Conservation (phyloP, 2,888 invertebrate species). For the Epirrhoe tristata region DNA sequence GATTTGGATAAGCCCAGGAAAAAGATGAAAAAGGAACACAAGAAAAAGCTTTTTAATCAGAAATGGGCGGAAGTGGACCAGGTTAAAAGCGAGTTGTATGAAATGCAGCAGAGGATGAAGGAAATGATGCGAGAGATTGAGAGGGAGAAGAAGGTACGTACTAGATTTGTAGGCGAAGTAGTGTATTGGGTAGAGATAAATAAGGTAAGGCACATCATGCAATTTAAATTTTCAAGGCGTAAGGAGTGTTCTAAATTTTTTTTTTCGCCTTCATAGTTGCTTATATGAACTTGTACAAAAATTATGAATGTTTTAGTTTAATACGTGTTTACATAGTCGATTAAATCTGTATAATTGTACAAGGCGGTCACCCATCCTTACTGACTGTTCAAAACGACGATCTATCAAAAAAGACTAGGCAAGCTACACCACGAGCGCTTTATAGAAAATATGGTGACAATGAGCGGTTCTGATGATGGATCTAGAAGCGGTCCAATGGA, state of each 20-base stretch:
- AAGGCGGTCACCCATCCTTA: too few species aligned
- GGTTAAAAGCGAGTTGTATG: constrained; percentile 73
- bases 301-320: neutral
- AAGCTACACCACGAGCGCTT: too few species aligned
- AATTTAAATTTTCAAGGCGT: neutral
- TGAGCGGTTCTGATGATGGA: too few species aligned
- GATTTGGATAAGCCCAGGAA: constrained; percentile 41
- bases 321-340: too few species aligned
- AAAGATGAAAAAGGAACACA: constrained; percentile 71
- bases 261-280: neutral
- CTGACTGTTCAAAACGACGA: too few species aligned
- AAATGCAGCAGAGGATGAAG: constrained; percentile 71
- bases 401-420: too few species aligned
- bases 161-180: constrained; percentile 14
- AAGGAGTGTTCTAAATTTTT: neutral
- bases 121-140: constrained; percentile 57
- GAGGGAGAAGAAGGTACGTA: constrained; percentile 32
- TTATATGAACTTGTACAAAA: neutral
- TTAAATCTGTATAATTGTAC: too few species aligned
- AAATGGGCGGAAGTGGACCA: constrained; percentile 54
- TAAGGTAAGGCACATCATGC: constrained; percentile 23
- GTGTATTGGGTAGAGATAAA: constrained; percentile 16
- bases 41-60: constrained; percentile 55
- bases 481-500: too few species aligned
- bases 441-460: too few species aligned